Conservation (phyloP, 2,888 invertebrate species). For the Drosophila tanythrix region DNA sequence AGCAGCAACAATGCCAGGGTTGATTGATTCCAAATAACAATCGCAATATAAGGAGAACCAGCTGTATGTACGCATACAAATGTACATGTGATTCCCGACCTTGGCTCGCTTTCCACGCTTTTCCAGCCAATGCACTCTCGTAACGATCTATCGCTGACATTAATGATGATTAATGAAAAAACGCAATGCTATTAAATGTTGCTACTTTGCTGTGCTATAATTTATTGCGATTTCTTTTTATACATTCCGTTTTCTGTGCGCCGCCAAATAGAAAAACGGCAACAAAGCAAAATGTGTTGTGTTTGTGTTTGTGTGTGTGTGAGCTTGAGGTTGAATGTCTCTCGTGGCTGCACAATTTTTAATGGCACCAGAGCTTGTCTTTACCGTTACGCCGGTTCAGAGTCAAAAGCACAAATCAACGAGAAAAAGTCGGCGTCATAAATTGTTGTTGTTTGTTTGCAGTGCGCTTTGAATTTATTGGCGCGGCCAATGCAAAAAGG, state of each 20-base stretch:
- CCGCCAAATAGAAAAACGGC: slow-evolving; percentile 53
- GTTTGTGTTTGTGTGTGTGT: slow-evolving; percentile 8
- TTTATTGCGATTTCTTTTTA: slow-evolving; percentile 66
- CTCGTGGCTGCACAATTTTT: slow-evolving; percentile 53
- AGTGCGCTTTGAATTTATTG: slow-evolving; percentile 60
- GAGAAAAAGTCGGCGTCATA: slow-evolving; percentile 51
- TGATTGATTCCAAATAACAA: slow-evolving; percentile 69
- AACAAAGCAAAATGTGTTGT: slow-evolving; percentile 23
- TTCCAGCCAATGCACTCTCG: slow-evolving; percentile 71
- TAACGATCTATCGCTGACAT: slow-evolving; percentile 61
- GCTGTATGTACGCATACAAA: not conserved
- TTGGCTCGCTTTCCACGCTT: slow-evolving; percentile 79
- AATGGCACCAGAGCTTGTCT: slow-evolving; percentile 56
- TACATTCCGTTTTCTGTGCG: slow-evolving; percentile 37
- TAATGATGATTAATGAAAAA: slow-evolving; percentile 77
- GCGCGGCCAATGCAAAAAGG: slow-evolving; percentile 52
- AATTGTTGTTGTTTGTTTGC: slow-evolving; percentile 49
- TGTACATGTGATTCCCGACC: slow-evolving; percentile 49
- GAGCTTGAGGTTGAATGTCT: slow-evolving; percentile 7
- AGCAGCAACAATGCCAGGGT: slow-evolving; percentile 40
- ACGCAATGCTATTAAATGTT: slow-evolving; percentile 64
- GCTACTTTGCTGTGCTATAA: slow-evolving; percentile 47
- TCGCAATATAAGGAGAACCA: not conserved
- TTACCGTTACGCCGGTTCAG: slow-evolving; percentile 58
- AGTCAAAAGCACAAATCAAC: slow-evolving; percentile 57